Conservation (phyloP, 2,113 vertebrate genomes). For the Telmatochromis brachygnathus region DNA sequence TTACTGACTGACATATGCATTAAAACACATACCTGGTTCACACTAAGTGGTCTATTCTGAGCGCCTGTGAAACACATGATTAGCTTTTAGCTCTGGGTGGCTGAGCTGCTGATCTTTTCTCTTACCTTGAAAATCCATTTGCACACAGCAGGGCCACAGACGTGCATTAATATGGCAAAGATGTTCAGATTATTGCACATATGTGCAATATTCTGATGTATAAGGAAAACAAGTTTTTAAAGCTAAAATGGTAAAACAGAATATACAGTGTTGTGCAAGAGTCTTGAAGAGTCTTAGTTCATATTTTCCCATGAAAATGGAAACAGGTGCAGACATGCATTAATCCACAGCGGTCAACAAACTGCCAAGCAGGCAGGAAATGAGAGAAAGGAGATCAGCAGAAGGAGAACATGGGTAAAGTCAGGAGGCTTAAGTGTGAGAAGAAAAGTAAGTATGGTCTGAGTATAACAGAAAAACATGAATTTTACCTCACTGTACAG, state of each 20-base stretch:
- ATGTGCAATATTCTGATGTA: not conserved
- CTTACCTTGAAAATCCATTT: not conserved
- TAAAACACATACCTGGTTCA: not conserved
- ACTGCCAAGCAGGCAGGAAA: not conserved
- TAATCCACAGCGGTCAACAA: accelerated
- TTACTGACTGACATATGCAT: not conserved
- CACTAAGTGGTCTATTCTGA: slow-evolving; percentile 16
- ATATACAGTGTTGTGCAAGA: accelerated
- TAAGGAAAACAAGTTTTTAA: not conserved
- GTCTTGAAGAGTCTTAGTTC: accelerated
- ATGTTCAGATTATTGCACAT: not conserved
- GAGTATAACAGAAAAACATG: not conserved
- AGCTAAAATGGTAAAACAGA: not conserved
- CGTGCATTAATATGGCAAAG: not conserved
- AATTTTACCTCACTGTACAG: not conserved
- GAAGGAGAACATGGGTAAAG: not conserved
- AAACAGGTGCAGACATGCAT: not conserved
- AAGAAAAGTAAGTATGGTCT: accelerated
- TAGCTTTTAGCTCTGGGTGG: not conserved
- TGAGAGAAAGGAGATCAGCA: not conserved
- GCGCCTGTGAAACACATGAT: slow-evolving; percentile 1
- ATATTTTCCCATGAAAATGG: not conserved
- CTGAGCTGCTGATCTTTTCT: not conserved
- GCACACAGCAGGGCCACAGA: not conserved
- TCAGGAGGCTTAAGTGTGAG: accelerated